Conservation (phyloP, 2,888 invertebrate species). For the Carterocephalus palaemon region DNA sequence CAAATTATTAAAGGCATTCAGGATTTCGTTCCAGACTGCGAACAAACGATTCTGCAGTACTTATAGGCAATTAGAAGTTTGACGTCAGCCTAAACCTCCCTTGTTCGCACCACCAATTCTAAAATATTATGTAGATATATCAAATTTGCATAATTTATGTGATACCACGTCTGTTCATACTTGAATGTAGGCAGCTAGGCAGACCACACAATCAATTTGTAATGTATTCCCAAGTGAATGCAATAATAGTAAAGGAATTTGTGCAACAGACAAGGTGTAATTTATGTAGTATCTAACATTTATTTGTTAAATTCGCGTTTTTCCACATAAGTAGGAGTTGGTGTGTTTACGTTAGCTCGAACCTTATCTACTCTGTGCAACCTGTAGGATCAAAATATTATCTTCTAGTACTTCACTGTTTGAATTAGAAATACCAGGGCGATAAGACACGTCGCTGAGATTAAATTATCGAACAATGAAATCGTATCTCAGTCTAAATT, state of each 20-base stretch:
- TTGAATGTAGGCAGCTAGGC: too few species aligned
- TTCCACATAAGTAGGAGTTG: too few species aligned
- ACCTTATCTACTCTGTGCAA: conserved; percentile 41
- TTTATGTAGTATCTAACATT: too few species aligned
- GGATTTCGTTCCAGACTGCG: conserved; percentile 13
- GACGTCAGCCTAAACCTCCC: conserved; percentile 8
- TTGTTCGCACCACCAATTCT: not conserved
- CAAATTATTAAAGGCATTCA: conserved; percentile 6
- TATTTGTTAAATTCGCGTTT: too few species aligned
- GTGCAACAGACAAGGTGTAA: too few species aligned
- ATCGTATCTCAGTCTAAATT: conserved; percentile 7
- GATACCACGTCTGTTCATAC: too few species aligned
- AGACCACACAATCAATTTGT: too few species aligned
- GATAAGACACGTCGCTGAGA: conserved; percentile 46
- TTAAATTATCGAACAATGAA: conserved; percentile 26
- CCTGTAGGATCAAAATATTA: conserved; percentile 47
- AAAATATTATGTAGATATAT: too few species aligned
- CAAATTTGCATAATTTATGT: too few species aligned
- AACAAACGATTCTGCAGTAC: conserved; percentile 12
- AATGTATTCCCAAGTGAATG: too few species aligned
- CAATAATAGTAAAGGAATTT: too few species aligned
- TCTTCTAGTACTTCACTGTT: conserved; percentile 57
- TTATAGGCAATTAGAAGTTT: conserved; percentile 6
- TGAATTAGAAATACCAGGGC: conserved; percentile 54
- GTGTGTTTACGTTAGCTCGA: conserved; percentile 37